These are phyloP conservation scores for Hypsopygia costalis DNA, from an alignment of 2,888 invertebrate species.

Conservation along the genomic window DNA sequence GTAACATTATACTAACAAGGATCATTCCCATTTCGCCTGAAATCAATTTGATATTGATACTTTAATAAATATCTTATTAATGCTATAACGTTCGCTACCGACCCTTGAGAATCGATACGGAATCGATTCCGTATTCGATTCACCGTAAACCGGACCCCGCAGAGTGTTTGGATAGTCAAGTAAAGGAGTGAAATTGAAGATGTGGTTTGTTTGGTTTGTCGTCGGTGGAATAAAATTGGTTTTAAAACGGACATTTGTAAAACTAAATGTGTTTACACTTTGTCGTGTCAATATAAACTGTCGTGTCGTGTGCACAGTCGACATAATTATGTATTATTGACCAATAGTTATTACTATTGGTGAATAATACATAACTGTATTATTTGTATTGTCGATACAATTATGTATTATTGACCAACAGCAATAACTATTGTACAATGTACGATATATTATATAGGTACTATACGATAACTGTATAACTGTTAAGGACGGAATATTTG, in stretches of 20 bases:
- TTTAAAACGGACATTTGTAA: slow-evolving; percentile 36
- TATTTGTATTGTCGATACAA: too few species aligned
- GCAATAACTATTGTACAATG: too few species aligned
- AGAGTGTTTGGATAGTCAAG: slow-evolving; percentile 44
- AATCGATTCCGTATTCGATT: slow-evolving; percentile 38
- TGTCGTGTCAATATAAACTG: slow-evolving; percentile 3
- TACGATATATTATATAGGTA: too few species aligned
- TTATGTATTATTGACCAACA: too few species aligned
- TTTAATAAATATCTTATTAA: slow-evolving; percentile 44
- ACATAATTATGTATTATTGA: too few species aligned
- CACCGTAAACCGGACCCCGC: slow-evolving; percentile 27
- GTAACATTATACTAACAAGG: not conserved
- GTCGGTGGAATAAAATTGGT: slow-evolving; percentile 48
- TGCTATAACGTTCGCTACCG: slow-evolving; percentile 26
- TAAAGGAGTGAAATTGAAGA: slow-evolving; percentile 52
- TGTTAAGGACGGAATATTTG: too few species aligned
- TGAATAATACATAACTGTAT: too few species aligned
- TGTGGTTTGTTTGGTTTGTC: slow-evolving; percentile 39
- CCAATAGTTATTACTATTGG: too few species aligned
- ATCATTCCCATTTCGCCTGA: not conserved
- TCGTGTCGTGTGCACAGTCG: too few species aligned
- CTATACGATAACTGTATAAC: too few species aligned
- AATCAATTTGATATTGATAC: slow-evolving; percentile 4
- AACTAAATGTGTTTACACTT: slow-evolving; percentile 2
- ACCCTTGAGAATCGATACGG: slow-evolving; percentile 7